Conservation (phyloP, 2,113 vertebrate species). For the Prunella himalayana region DNA sequence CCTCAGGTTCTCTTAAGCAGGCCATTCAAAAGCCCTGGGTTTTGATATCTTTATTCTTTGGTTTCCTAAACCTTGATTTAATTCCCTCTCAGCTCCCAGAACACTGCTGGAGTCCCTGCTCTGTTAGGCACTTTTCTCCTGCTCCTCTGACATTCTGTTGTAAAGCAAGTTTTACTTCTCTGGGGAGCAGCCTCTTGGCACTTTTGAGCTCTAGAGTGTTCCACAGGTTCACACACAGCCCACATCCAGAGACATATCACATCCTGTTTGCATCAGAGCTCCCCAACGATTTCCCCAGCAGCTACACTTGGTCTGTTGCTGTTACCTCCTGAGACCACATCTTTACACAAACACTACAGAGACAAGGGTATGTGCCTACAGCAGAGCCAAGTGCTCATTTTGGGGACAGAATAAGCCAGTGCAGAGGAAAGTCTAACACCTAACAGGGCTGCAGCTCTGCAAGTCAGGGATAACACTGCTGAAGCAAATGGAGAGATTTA, state of each 20-base stretch:
- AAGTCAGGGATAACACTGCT: neutral
- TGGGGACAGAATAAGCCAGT: neutral
- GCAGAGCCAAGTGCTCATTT: neutral
- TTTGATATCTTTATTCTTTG: neutral
- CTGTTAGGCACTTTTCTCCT: neutral
- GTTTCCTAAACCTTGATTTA: neutral
- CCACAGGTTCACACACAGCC: neutral
- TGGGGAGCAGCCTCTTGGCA: neutral
- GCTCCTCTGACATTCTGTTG: neutral
- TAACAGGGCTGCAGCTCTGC: neutral
- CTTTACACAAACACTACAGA: neutral
- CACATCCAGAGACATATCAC: constrained; percentile 1
- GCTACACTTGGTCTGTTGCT: neutral
- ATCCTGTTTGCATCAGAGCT: constrained; percentile 31
- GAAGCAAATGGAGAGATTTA: neutral
- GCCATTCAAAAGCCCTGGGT: neutral
- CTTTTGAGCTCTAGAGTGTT: neutral
- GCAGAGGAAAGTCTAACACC: neutral
- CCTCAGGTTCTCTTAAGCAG: neutral
- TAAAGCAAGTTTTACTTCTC: neutral
- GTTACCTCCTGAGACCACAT: neutral
- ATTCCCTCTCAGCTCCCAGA: neutral
- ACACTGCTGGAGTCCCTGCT: neutral
- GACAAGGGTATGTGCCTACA: neutral
- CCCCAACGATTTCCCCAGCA: neutral